These are phyloP conservation scores for Triplophysa yarkandensis DNA, from an alignment of 2,797 vertebrate species.

Conservation along the genomic window DNA sequence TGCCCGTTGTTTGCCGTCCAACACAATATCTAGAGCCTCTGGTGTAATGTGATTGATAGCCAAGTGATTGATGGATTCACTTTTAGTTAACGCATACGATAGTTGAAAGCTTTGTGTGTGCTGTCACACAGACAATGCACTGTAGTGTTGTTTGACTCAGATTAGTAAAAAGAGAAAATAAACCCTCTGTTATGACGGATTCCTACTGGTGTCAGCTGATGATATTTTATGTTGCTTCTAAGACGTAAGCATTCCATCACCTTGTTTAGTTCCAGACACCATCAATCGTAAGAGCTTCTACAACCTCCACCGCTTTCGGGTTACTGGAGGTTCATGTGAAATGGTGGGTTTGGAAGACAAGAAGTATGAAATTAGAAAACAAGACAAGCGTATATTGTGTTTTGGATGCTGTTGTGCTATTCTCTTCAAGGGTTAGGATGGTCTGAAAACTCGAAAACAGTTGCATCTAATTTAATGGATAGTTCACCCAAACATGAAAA, in stretches of 20 bases:
- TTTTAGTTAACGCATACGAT: constrained; percentile 24
- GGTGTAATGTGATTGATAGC: constrained; percentile 41
- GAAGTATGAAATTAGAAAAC: background rate
- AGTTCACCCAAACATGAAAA: too few species aligned
- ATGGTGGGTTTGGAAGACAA: constrained; percentile 25
- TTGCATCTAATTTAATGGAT: too few species aligned
- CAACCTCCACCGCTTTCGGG: background rate
- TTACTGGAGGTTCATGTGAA: constrained; percentile 6
- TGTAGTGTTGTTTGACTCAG: constrained; percentile 18
- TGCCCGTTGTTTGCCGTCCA: constrained; percentile 33
- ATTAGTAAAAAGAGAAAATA: constrained; percentile 24
- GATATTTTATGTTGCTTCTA: constrained; percentile 11
- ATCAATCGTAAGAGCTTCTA: constrained; percentile 14
- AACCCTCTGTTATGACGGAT: constrained; percentile 5
- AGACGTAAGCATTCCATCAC: constrained; percentile 29
- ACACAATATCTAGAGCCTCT: constrained; percentile 35
- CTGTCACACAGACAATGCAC: constrained; percentile 19
- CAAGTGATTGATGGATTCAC: constrained; percentile 21
- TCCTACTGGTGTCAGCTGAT: constrained; percentile 22
- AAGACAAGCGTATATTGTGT: background rate
- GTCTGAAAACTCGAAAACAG: too few species aligned
- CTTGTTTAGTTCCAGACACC: constrained; percentile 23
- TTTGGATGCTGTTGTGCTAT: constrained; percentile 1
- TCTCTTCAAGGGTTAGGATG: too few species aligned
- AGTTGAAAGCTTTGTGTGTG: background rate